A percentile compares a stretch with the other conserved stretches of the same genome.
These are phyloP conservation scores for Monodelphis domestica DNA, from an alignment of 2,797 vertebrate species.

Conservation along the genomic window DNA sequence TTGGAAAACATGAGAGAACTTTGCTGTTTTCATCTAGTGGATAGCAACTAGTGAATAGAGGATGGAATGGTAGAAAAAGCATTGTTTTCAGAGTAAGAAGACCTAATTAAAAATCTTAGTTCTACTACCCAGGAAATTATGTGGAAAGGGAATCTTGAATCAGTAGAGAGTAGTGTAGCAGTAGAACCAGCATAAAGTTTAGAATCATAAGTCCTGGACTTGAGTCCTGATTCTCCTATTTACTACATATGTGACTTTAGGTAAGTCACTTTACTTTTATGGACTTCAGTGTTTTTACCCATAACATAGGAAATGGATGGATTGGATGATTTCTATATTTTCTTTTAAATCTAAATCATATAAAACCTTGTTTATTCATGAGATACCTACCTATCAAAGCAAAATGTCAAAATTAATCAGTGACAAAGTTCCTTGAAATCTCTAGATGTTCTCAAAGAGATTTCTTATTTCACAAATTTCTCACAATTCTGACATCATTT, in stretches of 20 bases:
- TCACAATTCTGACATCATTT: not conserved
- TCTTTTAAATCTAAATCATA: not conserved
- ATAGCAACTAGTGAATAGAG: too few relatives aligned
- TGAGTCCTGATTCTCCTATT: not conserved
- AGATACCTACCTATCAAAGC: not conserved
- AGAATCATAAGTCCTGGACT: not conserved
- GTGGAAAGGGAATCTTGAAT: not conserved
- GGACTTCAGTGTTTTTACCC: not conserved
- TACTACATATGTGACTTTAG: not conserved
- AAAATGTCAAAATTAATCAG: not conserved
- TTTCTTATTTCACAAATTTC: not conserved
- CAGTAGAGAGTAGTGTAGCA: not conserved
- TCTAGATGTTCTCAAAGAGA: not conserved
- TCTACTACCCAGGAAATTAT: not conserved
- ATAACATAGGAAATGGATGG: not conserved
- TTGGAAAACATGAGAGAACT: constrained; percentile 31
- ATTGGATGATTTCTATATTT: not conserved
- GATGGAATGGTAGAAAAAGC: too few relatives aligned
- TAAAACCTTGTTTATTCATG: not conserved
- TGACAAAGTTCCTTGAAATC: not conserved
- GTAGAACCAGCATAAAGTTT: not conserved
- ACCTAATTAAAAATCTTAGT: not conserved
- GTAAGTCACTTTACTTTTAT: not conserved
- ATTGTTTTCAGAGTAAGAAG: too few relatives aligned
- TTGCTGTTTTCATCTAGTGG: too few relatives aligned